phyloP scores from a whole-genome alignment of 2,113 vertebrate species.

The Ramphastos sulfuratus region DNA sequence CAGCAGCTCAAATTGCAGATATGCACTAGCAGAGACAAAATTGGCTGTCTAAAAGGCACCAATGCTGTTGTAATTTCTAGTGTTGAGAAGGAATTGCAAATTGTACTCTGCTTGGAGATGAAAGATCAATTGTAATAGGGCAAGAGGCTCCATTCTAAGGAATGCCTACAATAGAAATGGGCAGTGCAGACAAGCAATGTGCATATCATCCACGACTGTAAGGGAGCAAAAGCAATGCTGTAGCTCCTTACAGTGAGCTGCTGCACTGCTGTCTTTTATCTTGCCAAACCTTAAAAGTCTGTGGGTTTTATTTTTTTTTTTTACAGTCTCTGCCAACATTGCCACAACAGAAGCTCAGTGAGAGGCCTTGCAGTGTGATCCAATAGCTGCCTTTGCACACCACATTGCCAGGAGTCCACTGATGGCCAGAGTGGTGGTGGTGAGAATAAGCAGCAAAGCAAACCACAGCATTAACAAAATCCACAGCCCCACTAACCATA shows the following conservation, averaged over 20 bases:
- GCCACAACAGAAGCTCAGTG: neutral
- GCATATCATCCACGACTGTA: neutral
- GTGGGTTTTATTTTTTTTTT: neutral
- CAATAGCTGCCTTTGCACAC: neutral
- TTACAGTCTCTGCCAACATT: neutral
- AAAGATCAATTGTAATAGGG: neutral
- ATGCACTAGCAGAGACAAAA: neutral
- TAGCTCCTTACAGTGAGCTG: neutral
- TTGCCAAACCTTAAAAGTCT: neutral
- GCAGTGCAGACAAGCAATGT: neutral
- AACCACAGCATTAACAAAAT: neutral
- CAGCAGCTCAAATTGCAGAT: neutral
- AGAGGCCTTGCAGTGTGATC: neutral
- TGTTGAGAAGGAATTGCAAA: neutral
- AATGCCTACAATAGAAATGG: neutral
- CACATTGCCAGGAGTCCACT: accelerated
- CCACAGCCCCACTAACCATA: neutral
- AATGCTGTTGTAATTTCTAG: neutral
- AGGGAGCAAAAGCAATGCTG: neutral
- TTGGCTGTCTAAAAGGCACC: neutral
- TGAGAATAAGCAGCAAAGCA: neutral
- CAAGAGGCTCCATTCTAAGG: neutral
- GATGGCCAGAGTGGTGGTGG: accelerated
- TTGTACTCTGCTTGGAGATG: neutral
- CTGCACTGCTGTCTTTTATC: neutral